A percentile compares a stretch with the other conserved stretches of the same genome.
phyloP scores from a whole-genome alignment of 2,113 vertebrate genomes.

The Neogobius melanostomus region DNA sequence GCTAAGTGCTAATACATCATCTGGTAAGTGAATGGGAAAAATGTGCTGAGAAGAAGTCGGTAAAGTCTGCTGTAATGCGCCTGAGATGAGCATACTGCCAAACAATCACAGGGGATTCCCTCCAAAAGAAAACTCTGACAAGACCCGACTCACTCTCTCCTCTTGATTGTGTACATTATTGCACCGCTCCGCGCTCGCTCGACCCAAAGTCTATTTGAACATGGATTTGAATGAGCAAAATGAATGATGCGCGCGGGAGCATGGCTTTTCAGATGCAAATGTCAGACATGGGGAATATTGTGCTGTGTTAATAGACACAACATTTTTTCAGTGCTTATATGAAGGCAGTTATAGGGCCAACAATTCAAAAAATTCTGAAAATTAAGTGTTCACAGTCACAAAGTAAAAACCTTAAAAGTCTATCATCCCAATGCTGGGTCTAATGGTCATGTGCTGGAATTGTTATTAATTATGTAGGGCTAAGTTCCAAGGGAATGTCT shows the following conservation, averaged over 20 bases:
- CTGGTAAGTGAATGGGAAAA: slow-evolving; percentile 18
- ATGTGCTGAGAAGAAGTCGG: slow-evolving; percentile 8
- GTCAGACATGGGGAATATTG: slow-evolving; percentile 36
- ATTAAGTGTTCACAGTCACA: too few species aligned
- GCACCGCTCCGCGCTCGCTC: slow-evolving; percentile 55
- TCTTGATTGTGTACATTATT: slow-evolving; percentile 58
- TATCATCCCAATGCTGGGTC: too few species aligned
- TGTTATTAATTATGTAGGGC: too few species aligned
- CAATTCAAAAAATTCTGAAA: not conserved
- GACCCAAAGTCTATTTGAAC: slow-evolving; percentile 64
- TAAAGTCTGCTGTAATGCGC: slow-evolving; percentile 25
- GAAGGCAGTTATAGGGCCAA: not conserved
- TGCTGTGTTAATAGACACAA: slow-evolving; percentile 35
- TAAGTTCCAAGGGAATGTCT: too few species aligned
- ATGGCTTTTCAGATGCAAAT: slow-evolving; percentile 55
- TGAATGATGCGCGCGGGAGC: slow-evolving; percentile 50
- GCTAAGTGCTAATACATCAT: slow-evolving; percentile 14
- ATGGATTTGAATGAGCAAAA: slow-evolving; percentile 65
- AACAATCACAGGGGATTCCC: slow-evolving; percentile 72
- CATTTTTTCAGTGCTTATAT: slow-evolving; percentile 15
- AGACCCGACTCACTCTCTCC: slow-evolving; percentile 59
- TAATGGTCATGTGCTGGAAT: too few species aligned
- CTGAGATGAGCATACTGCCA: slow-evolving; percentile 38
- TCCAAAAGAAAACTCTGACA: slow-evolving; percentile 61
- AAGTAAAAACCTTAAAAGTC: too few species aligned